Base-by-base conservation (phyloP, 2,888 invertebrate species). In the Volucella bombylans region DNA sequence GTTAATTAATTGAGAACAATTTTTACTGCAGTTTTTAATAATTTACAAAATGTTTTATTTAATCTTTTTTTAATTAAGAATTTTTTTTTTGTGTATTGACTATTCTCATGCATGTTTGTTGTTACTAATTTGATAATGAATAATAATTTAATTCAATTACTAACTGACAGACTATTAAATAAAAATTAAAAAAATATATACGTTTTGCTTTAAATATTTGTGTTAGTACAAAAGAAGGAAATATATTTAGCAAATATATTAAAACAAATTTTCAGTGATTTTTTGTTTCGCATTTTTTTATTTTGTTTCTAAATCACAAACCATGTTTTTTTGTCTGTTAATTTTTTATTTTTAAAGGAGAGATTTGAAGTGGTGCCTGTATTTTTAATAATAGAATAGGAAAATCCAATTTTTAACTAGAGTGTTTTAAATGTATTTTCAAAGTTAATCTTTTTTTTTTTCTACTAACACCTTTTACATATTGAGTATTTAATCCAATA, bases 291-390 rank as follows among this genome's bases (percentile, higher is more conserved):
- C 74, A 74, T 67, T 65, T 47, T 50, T 9, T 11, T 55, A 31
- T 45, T n/a, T 49, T 41, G 12, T 57, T 59, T 71, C 11, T 11
- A 45, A 45, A 41, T 73, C 57, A 54, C 73, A 52, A 12, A 11
- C 4, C 31, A 31, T 43, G 41, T 49, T 67, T 69, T 54, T 8
- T 0, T 14, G n/a, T 57, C 18, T n/a, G 11, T 39, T 55, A 23
- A 18, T 55, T 62, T 68, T 31, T n/a, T 31, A 31, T 31, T 59
- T 18, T 57, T 76, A 59, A 49, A 57, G 11, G 43, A 79, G 73
- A 79, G 73, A 80, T 85, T 85, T 85, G 83, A 85, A 85, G 83
- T 85, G 83, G 83, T 85, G 83, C 71, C 80, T 78, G 79, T 77
- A 62, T 64, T 43, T 59, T 50, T 49, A 31, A 50, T 68, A 23